Percentiles rank a stretch among this genome's conserved stretches.
These are phyloP conservation scores for Philereme vetulata DNA, from an alignment of 2,888 invertebrate species.

Conservation along the genomic window DNA sequence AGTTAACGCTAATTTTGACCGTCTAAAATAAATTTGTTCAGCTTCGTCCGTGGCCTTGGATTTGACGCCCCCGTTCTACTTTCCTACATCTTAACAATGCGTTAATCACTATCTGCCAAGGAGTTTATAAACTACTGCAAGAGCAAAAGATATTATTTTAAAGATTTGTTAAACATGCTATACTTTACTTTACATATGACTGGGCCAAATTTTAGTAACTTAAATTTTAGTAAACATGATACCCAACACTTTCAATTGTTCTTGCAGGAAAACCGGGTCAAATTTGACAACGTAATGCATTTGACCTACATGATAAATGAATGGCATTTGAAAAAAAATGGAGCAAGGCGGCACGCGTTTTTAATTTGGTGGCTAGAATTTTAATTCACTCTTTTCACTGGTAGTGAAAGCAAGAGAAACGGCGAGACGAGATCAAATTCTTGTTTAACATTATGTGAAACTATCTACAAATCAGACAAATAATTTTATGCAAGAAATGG, in stretches of 20 bases:
- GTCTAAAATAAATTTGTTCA: constrained; percentile 70
- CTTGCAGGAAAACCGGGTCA: constrained; percentile 67
- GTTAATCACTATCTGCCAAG: constrained; percentile 69
- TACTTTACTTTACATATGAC: constrained; percentile 21
- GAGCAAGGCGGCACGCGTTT: constrained; percentile 46
- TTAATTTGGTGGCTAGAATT: constrained; percentile 22
- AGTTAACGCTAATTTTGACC: constrained; percentile 56
- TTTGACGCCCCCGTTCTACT: constrained; percentile 78
- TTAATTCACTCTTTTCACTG: constrained; percentile 23
- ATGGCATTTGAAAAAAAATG: constrained; percentile 65
- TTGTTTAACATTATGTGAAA: constrained; percentile 15
- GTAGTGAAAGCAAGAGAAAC: constrained; percentile 25
- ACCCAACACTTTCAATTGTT: constrained; percentile 43
- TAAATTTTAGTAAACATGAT: constrained; percentile 29
- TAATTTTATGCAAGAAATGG: too few species aligned
- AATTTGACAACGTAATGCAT: constrained; percentile 75
- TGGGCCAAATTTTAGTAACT: constrained; percentile 30
- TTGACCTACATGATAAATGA: constrained; percentile 73
- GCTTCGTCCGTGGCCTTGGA: constrained; percentile 71
- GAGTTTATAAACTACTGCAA: constrained; percentile 44
- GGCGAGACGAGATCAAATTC: constrained; percentile 12
- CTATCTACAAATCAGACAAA: not conserved
- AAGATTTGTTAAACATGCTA: constrained; percentile 11
- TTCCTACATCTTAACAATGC: constrained; percentile 76
- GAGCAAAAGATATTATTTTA: constrained; percentile 39